phyloP scores from a whole-genome alignment of 2,888 invertebrate genomes.

The Eupithecia vulgata region DNA sequence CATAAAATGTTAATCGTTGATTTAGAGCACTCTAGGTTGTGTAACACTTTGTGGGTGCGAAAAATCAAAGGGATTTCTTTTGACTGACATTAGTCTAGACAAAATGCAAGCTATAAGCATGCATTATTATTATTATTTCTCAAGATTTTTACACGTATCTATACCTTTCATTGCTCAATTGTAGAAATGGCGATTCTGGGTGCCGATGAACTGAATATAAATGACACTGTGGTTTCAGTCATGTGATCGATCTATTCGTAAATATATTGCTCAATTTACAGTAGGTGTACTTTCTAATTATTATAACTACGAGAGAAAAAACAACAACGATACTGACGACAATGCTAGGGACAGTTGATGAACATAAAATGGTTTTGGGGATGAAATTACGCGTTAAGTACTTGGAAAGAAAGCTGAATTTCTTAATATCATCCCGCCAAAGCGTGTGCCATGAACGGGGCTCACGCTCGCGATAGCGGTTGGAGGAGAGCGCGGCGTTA shows the following conservation, averaged over 20 bases:
- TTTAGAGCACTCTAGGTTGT: slow-evolving; percentile 4
- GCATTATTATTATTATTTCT: slow-evolving; percentile 41
- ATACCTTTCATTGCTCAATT: slow-evolving; percentile 72
- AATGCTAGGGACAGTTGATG: slow-evolving; percentile 11
- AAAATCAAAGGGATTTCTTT: slow-evolving; percentile 8
- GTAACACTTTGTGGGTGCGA: neutral
- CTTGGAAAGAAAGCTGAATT: slow-evolving; percentile 3
- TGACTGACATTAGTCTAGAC: neutral
- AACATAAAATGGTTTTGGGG: slow-evolving; percentile 15
- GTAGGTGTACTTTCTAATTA: neutral
- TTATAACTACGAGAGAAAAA: neutral
- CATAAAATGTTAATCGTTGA: slow-evolving; percentile 28
- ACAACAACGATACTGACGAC: neutral
- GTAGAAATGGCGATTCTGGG: slow-evolving; percentile 49
- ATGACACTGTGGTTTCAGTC: slow-evolving; percentile 47
- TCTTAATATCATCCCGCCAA: slow-evolving; percentile 23
- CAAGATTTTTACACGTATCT: slow-evolving; percentile 26
- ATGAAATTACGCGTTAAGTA: neutral
- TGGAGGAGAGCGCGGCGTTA: slow-evolving; percentile 59
- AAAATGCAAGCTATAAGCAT: slow-evolving; percentile 41
- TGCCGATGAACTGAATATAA: slow-evolving; percentile 55
- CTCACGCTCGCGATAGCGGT: slow-evolving; percentile 42
- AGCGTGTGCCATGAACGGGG: slow-evolving; percentile 32
- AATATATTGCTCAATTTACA: neutral
- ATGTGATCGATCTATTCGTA: slow-evolving; percentile 17